Evolutionary conservation across 2,797 vertebrate genomes (phyloP).

Genomic region (Intellagama lesueurii): DNA sequence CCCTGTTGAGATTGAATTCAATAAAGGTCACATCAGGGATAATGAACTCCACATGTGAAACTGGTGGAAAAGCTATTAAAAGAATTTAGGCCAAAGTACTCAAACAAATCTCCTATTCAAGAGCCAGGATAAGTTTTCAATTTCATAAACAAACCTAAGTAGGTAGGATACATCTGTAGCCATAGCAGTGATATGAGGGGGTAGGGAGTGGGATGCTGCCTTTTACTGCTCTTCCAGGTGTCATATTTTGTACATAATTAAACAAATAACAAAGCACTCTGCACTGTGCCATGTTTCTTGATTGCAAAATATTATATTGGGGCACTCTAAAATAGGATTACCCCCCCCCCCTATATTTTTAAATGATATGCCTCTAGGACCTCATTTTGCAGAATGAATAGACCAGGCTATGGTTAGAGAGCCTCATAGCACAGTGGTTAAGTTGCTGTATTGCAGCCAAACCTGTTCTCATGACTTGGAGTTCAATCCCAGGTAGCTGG

Average conservation of each 20-base stretch:
- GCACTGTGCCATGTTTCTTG: too few relatives aligned
- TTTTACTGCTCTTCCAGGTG: too few relatives aligned
- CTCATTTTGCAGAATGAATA: neutral
- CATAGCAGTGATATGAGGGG: neutral
- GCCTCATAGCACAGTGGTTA: too few relatives aligned
- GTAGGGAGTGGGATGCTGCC: too few relatives aligned
- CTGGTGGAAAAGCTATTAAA: constrained; percentile 12
- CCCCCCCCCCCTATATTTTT: neutral
- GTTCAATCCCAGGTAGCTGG: too few relatives aligned
- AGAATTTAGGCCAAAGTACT: constrained; percentile 14
- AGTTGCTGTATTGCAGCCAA: too few relatives aligned
- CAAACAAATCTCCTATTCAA: constrained; percentile 6
- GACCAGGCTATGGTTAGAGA: neutral
- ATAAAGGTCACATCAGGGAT: constrained; percentile 11
- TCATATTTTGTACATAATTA: too few relatives aligned
- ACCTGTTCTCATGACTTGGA: too few relatives aligned
- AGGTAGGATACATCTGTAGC: neutral
- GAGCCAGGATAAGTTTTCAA: neutral
- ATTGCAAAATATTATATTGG: too few relatives aligned
- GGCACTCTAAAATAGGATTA: too few relatives aligned
- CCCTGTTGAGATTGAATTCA: constrained; percentile 4
- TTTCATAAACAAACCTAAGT: neutral
- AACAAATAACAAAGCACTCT: too few relatives aligned
- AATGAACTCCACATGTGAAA: constrained; percentile 10
- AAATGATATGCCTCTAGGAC: neutral